Conservation (phyloP, 2,113 vertebrate species). For the Xenotilapia leptura region DNA sequence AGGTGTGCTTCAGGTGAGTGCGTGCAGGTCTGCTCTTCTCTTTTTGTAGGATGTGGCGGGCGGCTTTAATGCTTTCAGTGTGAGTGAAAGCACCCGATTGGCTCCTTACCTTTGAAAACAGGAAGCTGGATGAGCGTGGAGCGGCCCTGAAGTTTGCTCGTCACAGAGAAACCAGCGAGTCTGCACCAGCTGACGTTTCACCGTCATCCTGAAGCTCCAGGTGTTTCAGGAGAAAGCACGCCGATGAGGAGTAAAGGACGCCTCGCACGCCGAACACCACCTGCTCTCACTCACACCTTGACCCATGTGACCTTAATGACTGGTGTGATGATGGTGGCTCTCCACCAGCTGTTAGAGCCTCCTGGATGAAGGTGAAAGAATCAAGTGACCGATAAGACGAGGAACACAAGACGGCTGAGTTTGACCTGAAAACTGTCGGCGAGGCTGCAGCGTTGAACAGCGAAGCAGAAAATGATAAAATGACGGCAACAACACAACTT, state of each 20-base stretch:
- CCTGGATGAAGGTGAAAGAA: neutral
- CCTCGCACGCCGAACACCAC: neutral
- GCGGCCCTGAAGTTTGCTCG: neutral
- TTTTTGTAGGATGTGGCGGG: neutral
- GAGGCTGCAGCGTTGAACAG: neutral
- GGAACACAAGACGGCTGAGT: neutral
- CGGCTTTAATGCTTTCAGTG: neutral
- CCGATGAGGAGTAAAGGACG: neutral
- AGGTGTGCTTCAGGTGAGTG: neutral
- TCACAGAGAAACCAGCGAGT: neutral
- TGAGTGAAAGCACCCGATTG: neutral
- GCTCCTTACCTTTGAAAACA: neutral
- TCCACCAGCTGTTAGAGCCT: neutral
- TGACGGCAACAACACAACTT: neutral
- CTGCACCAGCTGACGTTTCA: neutral
- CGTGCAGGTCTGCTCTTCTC: neutral
- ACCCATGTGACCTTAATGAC: neutral
- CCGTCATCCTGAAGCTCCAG: neutral
- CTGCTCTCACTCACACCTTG: neutral
- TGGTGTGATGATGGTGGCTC: neutral
- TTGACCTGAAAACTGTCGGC: neutral
- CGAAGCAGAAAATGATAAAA: neutral
- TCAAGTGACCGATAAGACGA: neutral
- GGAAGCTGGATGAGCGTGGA: neutral
- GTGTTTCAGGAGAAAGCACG: neutral